phyloP scores from a whole-genome alignment of 2,888 invertebrate species.

The Cylloceria caligata region DNA sequence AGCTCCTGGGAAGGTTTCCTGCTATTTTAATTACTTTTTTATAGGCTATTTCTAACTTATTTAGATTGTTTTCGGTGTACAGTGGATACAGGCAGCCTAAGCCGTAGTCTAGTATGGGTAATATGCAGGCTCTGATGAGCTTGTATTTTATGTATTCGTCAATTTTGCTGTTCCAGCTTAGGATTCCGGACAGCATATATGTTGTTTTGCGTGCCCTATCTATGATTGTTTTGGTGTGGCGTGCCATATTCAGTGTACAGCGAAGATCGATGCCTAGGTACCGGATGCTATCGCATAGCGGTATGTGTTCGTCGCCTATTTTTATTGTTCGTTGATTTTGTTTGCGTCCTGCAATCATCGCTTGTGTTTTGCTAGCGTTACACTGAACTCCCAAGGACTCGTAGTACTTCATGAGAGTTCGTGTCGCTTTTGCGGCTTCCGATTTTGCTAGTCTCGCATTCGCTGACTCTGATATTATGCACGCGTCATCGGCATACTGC shows the following conservation, averaged over 20 bases:
- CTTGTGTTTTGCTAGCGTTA: constrained; percentile 31
- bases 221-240: constrained; percentile 33
- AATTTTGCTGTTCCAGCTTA: constrained; percentile 30
- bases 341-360: constrained; percentile 16
- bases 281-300: constrained; percentile 7
- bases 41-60: constrained; percentile 18
- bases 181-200: constrained; percentile 37
- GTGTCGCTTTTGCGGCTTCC: constrained; percentile 18
- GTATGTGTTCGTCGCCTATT: constrained; percentile 30
- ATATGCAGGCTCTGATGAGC: constrained; percentile 46
- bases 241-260: constrained; percentile 43
- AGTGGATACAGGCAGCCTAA: constrained; percentile 32
- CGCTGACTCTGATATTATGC: constrained; percentile 29
- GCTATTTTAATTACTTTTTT: constrained; percentile 13
- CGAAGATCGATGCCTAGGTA: constrained; percentile 41
- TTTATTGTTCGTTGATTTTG: constrained; percentile 2
- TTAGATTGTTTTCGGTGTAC: background rate
- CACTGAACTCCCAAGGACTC: constrained; percentile 35
- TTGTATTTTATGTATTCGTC: constrained; percentile 35
- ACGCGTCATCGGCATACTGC: constrained; percentile 36
- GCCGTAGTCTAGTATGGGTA: constrained; percentile 48
- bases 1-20: constrained; percentile 5
- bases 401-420: constrained; percentile 21
- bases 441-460: constrained; percentile 18
- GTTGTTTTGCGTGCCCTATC: constrained; percentile 20